Percentiles rank a stretch among this genome's conserved stretches.
Evolutionary conservation across 92 coral and sea anemone species (phyloP).

Genomic region (Epizoanthus stellaris): DNA sequence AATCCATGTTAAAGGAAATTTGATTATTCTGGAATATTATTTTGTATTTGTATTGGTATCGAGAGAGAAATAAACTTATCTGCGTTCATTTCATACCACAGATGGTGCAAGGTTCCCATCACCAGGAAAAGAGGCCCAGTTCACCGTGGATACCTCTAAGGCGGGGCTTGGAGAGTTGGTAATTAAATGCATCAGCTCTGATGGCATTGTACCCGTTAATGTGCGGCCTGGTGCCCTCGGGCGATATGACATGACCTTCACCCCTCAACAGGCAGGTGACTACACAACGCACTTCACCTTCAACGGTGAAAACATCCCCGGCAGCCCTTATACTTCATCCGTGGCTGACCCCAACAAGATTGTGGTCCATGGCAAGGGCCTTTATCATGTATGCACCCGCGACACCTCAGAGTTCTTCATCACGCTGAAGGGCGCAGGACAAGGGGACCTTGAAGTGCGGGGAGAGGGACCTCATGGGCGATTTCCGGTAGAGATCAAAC

Average conservation of each 20-base stretch:
- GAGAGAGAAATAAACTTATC: not conserved
- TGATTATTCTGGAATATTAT: no score
- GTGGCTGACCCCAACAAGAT: slow-evolving; percentile 85
- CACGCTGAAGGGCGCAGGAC: slow-evolving; percentile 89
- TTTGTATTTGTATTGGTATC: not conserved
- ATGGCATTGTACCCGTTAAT: slow-evolving; percentile 86
- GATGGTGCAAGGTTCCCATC: slow-evolving; percentile 68
- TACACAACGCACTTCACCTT: slow-evolving; percentile 79
- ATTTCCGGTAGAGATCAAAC: slow-evolving; percentile 80
- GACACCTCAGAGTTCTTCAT: slow-evolving; percentile 73
- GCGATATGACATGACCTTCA: slow-evolving; percentile 75
- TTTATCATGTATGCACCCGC: slow-evolving; percentile 54
- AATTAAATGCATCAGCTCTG: slow-evolving; percentile 88
- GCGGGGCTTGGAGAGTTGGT: slow-evolving; percentile 96
- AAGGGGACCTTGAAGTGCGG: slow-evolving; percentile 84
- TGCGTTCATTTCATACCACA: slow-evolving; percentile 26
- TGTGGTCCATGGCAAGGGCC: slow-evolving; percentile 92
- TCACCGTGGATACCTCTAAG: slow-evolving; percentile 91
- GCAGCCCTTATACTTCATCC: slow-evolving; percentile 79
- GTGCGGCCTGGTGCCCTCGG: slow-evolving; percentile 75
- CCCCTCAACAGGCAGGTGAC: slow-evolving; percentile 86
- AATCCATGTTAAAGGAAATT: no score
- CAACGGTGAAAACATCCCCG: slow-evolving; percentile 88
- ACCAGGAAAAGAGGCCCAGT: slow-evolving; percentile 81
- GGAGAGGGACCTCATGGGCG: slow-evolving; percentile 95